Conservation (phyloP, 2,888 invertebrate genomes). For the Heliconius erato region DNA sequence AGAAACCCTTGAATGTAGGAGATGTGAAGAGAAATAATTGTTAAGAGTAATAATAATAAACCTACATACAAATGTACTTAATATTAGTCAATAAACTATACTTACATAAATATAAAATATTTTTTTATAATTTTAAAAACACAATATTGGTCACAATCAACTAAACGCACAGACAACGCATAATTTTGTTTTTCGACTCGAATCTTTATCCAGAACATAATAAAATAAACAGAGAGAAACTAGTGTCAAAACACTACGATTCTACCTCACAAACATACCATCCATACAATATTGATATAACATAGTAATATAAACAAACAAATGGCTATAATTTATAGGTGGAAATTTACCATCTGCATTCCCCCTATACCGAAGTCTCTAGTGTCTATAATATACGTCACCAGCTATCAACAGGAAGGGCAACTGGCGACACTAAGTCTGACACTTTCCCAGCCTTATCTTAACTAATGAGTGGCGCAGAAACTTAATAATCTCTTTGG, state of each 20-base stretch:
- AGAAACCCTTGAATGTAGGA: too few species aligned
- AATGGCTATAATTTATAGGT: not conserved
- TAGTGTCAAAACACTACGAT: too few species aligned
- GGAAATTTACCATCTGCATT: slow-evolving; percentile 34
- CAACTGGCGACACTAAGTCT: slow-evolving; percentile 72
- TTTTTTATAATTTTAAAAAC: not conserved
- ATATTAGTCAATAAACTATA: too few species aligned
- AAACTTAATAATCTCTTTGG: slow-evolving; percentile 10
- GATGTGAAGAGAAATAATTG: too few species aligned
- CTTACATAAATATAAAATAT: too few species aligned
- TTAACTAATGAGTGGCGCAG: slow-evolving; percentile 9
- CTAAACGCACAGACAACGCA: not conserved
- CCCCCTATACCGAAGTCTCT: slow-evolving; percentile 35
- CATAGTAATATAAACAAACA: not conserved
- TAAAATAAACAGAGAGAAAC: not conserved
- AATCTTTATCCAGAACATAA: not conserved
- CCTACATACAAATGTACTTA: too few species aligned
- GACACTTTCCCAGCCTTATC: slow-evolving; percentile 49
- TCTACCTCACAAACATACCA: not conserved
- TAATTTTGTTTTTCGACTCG: not conserved
- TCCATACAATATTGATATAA: too few species aligned
- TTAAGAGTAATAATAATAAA: too few species aligned
- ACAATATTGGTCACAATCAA: too few species aligned
- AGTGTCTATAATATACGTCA: slow-evolving; percentile 34
- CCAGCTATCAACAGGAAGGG: slow-evolving; percentile 62